Evolutionary conservation across 2,113 vertebrate genomes (phyloP).

Genomic region (Tragelaphus scriptus): DNA sequence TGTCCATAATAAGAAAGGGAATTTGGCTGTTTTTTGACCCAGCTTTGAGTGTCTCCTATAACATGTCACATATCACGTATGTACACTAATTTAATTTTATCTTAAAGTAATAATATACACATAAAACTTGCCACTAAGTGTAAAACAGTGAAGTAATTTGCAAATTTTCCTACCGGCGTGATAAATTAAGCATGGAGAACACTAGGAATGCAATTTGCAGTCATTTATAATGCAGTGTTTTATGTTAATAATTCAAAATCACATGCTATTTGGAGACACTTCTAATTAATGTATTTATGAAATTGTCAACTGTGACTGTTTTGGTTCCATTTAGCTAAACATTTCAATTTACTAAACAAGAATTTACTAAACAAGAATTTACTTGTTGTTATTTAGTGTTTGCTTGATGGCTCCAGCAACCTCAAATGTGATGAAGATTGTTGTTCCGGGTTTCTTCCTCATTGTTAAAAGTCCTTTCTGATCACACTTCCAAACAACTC

Average conservation of each 20-base stretch:
- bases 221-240: constrained; percentile 90
- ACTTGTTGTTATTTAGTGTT: constrained; percentile 82
- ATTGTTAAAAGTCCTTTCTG: neutral
- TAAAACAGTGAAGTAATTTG: constrained; percentile 84
- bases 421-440: constrained; percentile 74
- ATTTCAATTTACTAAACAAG: too few relatives aligned
- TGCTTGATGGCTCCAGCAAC: constrained; percentile 78
- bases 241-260: constrained; percentile 92
- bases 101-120: constrained; percentile 84
- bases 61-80: constrained; percentile 72
- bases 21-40: constrained; percentile 48
- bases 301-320: constrained; percentile 89
- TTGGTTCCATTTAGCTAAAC: constrained; percentile 89
- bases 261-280: constrained; percentile 89
- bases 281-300: constrained; percentile 91
- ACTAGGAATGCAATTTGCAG: constrained; percentile 88
- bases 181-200: constrained; percentile 89
- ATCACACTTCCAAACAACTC: neutral
- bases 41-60: constrained; percentile 62
- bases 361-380: too few relatives aligned
- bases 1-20: neutral
- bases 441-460: constrained; percentile 38
- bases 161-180: constrained; percentile 85
- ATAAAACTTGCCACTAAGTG: constrained; percentile 85
- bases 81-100: constrained; percentile 79